These are phyloP conservation scores for Caenorhabditis japonica DNA, from an alignment of 2,888 invertebrate genomes.

Conservation along the genomic window DNA sequence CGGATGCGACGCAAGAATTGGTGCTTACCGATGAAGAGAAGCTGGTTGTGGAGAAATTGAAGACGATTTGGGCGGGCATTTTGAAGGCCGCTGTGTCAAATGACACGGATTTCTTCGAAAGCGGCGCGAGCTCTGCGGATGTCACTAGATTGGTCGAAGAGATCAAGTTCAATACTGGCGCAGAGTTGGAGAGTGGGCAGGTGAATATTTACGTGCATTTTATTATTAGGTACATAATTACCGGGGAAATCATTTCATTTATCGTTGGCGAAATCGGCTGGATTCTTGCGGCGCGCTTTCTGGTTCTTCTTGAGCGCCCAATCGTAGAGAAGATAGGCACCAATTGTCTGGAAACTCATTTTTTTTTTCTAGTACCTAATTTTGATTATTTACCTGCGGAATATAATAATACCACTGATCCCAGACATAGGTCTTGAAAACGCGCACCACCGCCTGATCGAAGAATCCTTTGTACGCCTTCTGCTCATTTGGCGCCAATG, in stretches of 20 bases:
- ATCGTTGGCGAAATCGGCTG: slow-evolving; percentile 75
- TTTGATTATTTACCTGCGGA: slow-evolving; percentile 52
- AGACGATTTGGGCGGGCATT: slow-evolving; percentile 87
- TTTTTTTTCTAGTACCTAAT: background rate
- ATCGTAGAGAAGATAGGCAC: slow-evolving; percentile 70
- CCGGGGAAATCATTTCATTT: slow-evolving; percentile 46
- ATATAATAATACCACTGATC: slow-evolving; percentile 73
- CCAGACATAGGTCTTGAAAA: slow-evolving; percentile 72
- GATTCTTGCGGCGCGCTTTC: slow-evolving; percentile 69
- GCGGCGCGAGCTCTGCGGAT: slow-evolving; percentile 98
- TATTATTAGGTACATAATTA: too few relatives aligned
- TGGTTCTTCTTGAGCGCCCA: slow-evolving; percentile 75
- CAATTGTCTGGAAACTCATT: slow-evolving; percentile 46
- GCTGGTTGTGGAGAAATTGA: slow-evolving; percentile 81
- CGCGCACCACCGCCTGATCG: slow-evolving; percentile 67
- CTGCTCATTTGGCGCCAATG: slow-evolving; percentile 74
- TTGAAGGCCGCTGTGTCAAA: slow-evolving; percentile 83
- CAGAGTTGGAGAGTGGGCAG: slow-evolving; percentile 87
- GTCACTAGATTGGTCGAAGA: slow-evolving; percentile 93
- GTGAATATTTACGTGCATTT: too few relatives aligned
- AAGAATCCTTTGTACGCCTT: slow-evolving; percentile 73
- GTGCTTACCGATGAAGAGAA: slow-evolving; percentile 86
- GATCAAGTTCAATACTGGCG: slow-evolving; percentile 80
- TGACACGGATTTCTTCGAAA: slow-evolving; percentile 90
- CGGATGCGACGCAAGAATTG: slow-evolving; percentile 79